Base-by-base conservation (phyloP, 1,140 invertebrate genomes). In the Trissolcus basalis region DNA sequence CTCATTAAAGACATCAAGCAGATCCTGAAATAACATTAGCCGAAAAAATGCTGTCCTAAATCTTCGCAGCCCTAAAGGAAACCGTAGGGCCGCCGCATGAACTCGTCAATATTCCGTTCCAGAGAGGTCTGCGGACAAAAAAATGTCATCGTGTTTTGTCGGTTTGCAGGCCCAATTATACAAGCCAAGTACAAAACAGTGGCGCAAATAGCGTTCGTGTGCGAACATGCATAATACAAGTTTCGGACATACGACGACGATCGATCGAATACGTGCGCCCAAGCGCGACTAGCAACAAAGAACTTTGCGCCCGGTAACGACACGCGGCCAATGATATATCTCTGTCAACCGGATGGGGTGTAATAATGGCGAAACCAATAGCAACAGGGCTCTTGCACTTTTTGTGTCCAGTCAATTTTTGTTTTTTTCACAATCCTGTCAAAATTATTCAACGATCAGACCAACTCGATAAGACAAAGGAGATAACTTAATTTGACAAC, bases 251-350 rank as follows among this genome's bases (percentile, higher is more conserved):
- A 69, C 72, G 58, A 69, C 63, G 53, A 63, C 63, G 15, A 75
- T 75, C 72, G 72, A 75, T 75, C 72, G 72, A 58, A 53, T 48
- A 61, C 64, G 64, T 58, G 72, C 72, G 63, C 45, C 64, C 51
- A 69, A 64, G 72, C 72, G 64, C 72, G 47, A 75, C 72, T 75
- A 58, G 58, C 72, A 75, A 75, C 72, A 75, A 75, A 75, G 72
- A 68, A 75, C 64, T 68, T 68, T 68, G 72, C 72, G 59, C 64
- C 63, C 72, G 72, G 64, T 59, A 74, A 74, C 71, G 71, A 68
- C 63, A 68, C 51, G 59, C 72, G 41, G 53, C 63, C 64, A 61
- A 53, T 69, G 41, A 69, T 63, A 54, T 64, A 59, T 64, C 58
- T 36, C 53, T 59, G 8, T 68, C 50, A 60, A 54, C 55, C 69